A percentile compares a stretch with the other conserved stretches of the same genome.
Conservation (phyloP, 2,797 vertebrate genomes). For the Ispidina picta region DNA sequence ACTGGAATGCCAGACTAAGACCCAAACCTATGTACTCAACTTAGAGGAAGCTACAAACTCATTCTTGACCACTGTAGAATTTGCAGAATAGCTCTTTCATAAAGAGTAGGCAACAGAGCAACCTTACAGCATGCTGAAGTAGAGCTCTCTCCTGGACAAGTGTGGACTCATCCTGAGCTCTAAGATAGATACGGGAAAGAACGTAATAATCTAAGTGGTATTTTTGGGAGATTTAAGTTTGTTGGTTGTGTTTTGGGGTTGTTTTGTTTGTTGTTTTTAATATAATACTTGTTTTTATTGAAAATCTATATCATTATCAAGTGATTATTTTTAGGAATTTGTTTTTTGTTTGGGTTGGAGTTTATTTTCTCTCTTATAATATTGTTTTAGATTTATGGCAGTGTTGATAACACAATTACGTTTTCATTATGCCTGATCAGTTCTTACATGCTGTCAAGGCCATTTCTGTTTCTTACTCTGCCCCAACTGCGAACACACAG, state of each 20-base stretch:
- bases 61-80: neutral
- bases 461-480: neutral
- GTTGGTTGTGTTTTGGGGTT: neutral
- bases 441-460: neutral
- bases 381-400: neutral
- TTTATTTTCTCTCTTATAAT: neutral
- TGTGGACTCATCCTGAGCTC: neutral
- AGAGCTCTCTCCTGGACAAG: neutral
- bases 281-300: neutral
- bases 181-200: neutral
- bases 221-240: neutral
- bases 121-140: neutral
- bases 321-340: neutral
- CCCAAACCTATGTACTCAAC: neutral
- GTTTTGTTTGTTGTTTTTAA: neutral
- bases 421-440: neutral
- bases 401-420: neutral
- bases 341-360: neutral
- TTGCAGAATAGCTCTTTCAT: neutral
- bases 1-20: neutral
- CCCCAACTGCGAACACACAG: rapidly evolving
- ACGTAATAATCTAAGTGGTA: neutral
- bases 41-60: neutral
- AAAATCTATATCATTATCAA: neutral
- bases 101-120: neutral